These are phyloP conservation scores for Hydrolagus affinis DNA, from an alignment of 2,113 vertebrate genomes.

Conservation along the genomic window DNA sequence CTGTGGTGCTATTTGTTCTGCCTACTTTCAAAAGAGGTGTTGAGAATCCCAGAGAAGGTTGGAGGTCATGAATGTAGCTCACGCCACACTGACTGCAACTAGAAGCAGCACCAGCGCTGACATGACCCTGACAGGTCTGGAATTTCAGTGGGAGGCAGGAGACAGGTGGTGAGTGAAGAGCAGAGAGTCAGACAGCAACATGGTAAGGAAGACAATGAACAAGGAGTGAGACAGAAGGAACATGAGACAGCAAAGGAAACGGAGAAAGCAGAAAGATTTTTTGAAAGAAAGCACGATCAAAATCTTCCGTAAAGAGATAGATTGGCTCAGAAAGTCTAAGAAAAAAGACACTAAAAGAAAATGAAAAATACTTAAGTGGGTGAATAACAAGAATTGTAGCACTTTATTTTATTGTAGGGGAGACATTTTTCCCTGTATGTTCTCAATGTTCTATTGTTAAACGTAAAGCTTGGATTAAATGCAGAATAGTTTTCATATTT, in stretches of 20 bases:
- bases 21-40: background rate
- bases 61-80: background rate
- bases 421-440: background rate
- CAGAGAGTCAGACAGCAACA: background rate
- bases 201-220: background rate
- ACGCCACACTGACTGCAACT: background rate
- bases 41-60: background rate
- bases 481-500: background rate
- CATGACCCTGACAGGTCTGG: background rate
- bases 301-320: background rate
- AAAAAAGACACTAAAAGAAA: background rate
- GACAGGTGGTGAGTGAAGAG: background rate
- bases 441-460: background rate
- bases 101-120: background rate
- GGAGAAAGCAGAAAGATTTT: background rate
- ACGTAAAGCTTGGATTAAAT: background rate
- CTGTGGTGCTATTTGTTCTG: background rate
- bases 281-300: background rate
- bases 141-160: background rate
- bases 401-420: background rate
- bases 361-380: background rate
- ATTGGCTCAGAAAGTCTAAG: background rate
- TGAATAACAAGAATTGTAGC: background rate
- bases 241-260: background rate
- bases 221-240: background rate